phyloP scores from a whole-genome alignment of 1,140 invertebrate species.

The Agraylea sexmaculata region DNA sequence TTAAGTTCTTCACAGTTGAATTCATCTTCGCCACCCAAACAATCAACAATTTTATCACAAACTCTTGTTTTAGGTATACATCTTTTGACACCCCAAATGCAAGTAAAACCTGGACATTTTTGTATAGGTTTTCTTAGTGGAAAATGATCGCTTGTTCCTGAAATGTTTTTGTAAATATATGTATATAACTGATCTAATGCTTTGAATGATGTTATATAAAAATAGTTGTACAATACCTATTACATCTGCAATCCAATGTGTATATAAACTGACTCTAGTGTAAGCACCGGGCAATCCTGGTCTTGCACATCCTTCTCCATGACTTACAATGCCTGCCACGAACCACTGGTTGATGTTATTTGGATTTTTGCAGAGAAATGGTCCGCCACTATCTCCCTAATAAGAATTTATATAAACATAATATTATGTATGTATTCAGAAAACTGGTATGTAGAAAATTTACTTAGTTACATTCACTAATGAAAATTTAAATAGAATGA shows the following conservation, averaged over 20 bases:
- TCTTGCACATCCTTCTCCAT: constrained; percentile 70
- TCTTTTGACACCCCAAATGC: constrained; percentile 45
- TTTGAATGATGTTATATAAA: background rate
- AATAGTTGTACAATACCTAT: constrained; percentile 30
- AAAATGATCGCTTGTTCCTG: constrained; percentile 23
- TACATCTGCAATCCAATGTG: constrained; percentile 57
- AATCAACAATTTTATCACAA: constrained; percentile 63
- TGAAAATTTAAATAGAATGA: too few species aligned
- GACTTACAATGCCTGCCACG: constrained; percentile 63
- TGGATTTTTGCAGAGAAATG: constrained; percentile 58
- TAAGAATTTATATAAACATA: too few species aligned
- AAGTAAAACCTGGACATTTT: constrained; percentile 57
- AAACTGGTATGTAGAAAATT: too few species aligned
- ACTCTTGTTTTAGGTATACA: constrained; percentile 52
- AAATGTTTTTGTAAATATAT: background rate
- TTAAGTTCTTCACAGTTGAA: constrained; percentile 37
- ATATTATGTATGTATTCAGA: too few species aligned
- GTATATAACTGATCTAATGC: background rate
- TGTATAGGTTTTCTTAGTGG: constrained; percentile 40
- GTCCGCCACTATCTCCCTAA: constrained; percentile 71
- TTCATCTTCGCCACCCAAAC: constrained; percentile 67
- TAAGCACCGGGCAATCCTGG: constrained; percentile 71
- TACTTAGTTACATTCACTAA: too few species aligned
- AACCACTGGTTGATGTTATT: constrained; percentile 52
- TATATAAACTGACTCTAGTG: constrained; percentile 58